These are phyloP conservation scores for Melanerpes aurifrons DNA, from an alignment of 2,113 vertebrate species.

Conservation along the genomic window DNA sequence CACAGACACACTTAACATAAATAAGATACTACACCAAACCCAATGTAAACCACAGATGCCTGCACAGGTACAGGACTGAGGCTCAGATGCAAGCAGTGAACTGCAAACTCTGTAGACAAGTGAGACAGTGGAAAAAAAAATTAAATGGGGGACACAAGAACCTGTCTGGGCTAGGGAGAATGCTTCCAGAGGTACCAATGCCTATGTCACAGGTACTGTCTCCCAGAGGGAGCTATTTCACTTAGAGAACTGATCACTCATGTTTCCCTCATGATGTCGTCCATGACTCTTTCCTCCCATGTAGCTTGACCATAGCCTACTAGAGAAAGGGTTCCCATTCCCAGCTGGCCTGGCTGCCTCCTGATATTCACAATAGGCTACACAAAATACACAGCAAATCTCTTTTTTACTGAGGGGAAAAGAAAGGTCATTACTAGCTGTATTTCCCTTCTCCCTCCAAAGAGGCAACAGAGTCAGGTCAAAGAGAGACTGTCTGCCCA, in stretches of 20 bases:
- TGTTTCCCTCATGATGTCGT: background rate
- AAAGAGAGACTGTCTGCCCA: background rate
- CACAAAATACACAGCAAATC: background rate
- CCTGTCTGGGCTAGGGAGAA: background rate
- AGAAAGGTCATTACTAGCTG: background rate
- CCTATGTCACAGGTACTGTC: background rate
- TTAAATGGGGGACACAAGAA: background rate
- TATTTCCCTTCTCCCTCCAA: background rate
- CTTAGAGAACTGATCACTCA: background rate
- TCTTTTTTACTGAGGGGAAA: background rate
- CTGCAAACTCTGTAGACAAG: background rate
- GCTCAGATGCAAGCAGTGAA: background rate
- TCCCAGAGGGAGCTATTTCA: background rate
- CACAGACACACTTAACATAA: background rate
- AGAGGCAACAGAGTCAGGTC: background rate
- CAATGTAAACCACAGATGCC: background rate
- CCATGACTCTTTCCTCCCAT: background rate
- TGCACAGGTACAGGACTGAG: background rate
- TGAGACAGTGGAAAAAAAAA: background rate
- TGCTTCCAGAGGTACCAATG: background rate
- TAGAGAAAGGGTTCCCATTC: background rate
- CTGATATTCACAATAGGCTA: background rate
- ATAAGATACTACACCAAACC: background rate
- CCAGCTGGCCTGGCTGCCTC: background rate
- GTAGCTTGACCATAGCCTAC: background rate